Conservation (phyloP, 1,140 invertebrate genomes). For the Heterodera schachtii region DNA sequence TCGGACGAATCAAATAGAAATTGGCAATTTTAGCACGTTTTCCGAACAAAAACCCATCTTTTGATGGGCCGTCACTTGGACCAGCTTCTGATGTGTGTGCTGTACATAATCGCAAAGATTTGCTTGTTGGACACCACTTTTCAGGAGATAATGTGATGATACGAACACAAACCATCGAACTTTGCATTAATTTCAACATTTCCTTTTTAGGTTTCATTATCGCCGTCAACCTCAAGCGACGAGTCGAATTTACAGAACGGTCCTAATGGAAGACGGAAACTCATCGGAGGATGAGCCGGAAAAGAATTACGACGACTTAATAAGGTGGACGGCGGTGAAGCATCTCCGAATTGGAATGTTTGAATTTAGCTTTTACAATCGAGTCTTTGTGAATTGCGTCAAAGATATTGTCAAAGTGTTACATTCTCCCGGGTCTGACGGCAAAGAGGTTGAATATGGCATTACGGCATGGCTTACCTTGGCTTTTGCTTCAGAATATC, state of each 20-base stretch:
- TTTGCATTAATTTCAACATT: neutral
- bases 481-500: slow-evolving; percentile 45
- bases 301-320: slow-evolving; percentile 53
- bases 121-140: slow-evolving; percentile 47
- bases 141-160: slow-evolving; percentile 55
- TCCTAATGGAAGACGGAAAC: slow-evolving; percentile 40
- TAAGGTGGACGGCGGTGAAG: slow-evolving; percentile 24
- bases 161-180: neutral
- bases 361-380: slow-evolving; percentile 51
- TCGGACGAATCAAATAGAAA: too few relatives aligned
- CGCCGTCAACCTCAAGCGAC: slow-evolving; percentile 59
- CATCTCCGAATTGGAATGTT: neutral
- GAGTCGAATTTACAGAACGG: slow-evolving; percentile 52
- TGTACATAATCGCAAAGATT: slow-evolving; percentile 90
- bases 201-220: slow-evolving; percentile 17
- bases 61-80: slow-evolving; percentile 91
- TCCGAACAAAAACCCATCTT: slow-evolving; percentile 80
- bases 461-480: neutral
- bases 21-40: slow-evolving; percentile 75
- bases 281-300: slow-evolving; percentile 53
- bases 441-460: slow-evolving; percentile 46
- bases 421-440: slow-evolving; percentile 43
- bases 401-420: slow-evolving; percentile 60
- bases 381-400: slow-evolving; percentile 50
- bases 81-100: slow-evolving; percentile 96